These are phyloP conservation scores for Plecturocebus donacophilus DNA, from an alignment of 2,113 vertebrate genomes.

Conservation along the genomic window DNA sequence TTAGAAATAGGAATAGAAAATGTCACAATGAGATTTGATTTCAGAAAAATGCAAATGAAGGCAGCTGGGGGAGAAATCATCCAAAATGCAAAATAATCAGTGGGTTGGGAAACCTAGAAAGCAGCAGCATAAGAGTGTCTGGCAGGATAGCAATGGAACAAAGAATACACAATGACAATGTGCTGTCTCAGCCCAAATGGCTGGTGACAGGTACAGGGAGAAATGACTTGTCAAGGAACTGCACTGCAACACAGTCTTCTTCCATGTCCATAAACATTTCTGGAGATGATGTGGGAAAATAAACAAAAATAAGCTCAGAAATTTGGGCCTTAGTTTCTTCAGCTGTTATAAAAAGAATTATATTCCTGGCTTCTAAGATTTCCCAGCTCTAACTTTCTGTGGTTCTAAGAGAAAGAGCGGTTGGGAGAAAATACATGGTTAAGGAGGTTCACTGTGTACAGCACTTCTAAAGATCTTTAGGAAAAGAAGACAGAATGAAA, in stretches of 20 bases:
- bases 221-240: not conserved
- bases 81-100: slow-evolving; percentile 32
- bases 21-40: slow-evolving; percentile 3
- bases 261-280: not conserved
- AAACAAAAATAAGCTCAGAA: not conserved
- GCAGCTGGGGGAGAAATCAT: slow-evolving; percentile 38
- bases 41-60: slow-evolving; percentile 63
- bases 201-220: not conserved
- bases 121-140: not conserved
- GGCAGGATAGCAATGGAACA: not conserved
- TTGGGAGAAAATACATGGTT: accelerated
- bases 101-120: slow-evolving; percentile 53
- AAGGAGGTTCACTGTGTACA: not conserved
- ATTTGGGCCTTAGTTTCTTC: not conserved
- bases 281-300: not conserved
- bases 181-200: not conserved
- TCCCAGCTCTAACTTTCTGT: not conserved
- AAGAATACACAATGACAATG: not conserved
- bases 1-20: slow-evolving; percentile 58
- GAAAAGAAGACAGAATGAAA: not conserved
- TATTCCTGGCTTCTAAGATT: not conserved
- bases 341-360: not conserved
- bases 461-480: not conserved
- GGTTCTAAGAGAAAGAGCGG: not conserved
- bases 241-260: not conserved